These are phyloP conservation scores for Drosophila oshimai DNA, from an alignment of 1,140 invertebrate species.

Conservation along the genomic window DNA sequence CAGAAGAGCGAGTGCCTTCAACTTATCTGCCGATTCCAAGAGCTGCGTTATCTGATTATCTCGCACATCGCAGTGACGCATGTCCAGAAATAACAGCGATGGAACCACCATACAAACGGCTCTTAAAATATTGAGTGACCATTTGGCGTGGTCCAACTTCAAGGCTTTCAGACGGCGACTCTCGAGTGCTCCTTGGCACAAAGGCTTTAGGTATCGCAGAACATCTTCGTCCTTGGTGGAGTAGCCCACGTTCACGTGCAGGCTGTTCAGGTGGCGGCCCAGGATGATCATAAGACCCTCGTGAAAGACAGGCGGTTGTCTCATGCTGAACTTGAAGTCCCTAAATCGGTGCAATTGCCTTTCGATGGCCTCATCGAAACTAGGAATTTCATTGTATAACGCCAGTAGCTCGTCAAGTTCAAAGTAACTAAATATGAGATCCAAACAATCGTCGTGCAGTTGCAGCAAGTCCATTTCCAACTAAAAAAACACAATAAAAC, in stretches of 20 bases:
- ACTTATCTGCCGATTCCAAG: constrained; percentile 24
- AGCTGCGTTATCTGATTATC: constrained; percentile 38
- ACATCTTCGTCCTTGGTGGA: constrained; percentile 12
- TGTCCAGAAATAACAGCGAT: constrained; percentile 35
- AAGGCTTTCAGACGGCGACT: constrained; percentile 16
- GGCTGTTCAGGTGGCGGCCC: constrained; percentile 37
- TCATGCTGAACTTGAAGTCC: constrained; percentile 45
- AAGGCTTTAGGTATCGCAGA: constrained; percentile 4
- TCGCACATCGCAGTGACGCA: constrained; percentile 37
- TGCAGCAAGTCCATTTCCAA: not conserved
- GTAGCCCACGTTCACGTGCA: constrained; percentile 56
- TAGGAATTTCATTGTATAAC: constrained; percentile 11
- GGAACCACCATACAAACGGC: constrained; percentile 13
- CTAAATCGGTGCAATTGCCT: constrained; percentile 40
- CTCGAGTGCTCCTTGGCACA: constrained; percentile 40
- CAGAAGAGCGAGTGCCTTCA: constrained; percentile 23
- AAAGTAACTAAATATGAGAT: constrained; percentile 40
- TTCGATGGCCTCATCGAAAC: constrained; percentile 44
- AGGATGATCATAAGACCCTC: constrained; percentile 9
- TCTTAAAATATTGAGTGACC: constrained; percentile 16
- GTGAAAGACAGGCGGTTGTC: constrained; percentile 27
- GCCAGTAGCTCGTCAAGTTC: constrained; percentile 35
- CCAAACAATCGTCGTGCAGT: constrained; percentile 54
- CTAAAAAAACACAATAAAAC: constrained; percentile 2
- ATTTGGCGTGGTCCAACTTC: constrained; percentile 41